phyloP scores from a whole-genome alignment of 2,888 invertebrate species.

The Crematogaster levior region DNA sequence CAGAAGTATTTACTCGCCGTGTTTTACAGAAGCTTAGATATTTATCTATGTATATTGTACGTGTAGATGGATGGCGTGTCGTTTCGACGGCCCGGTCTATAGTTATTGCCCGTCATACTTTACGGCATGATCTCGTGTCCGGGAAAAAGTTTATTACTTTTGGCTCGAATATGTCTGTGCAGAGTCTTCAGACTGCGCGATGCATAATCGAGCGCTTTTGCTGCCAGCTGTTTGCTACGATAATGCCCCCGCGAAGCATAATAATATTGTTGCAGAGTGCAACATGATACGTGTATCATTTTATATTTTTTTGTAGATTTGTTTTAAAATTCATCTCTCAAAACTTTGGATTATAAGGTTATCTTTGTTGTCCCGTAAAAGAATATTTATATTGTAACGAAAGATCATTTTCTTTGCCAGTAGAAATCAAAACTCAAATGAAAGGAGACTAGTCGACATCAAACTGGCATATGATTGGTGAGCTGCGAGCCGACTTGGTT shows the following conservation, averaged over 20 bases:
- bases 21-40: slow-evolving; percentile 39
- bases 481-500: too few relatives aligned
- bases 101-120: slow-evolving; percentile 34
- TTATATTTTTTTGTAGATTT: not conserved
- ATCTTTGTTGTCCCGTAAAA: not conserved
- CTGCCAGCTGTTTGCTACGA: not conserved
- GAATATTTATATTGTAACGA: too few relatives aligned
- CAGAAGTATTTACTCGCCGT: slow-evolving; percentile 45
- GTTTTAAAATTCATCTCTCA: not conserved
- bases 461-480: too few relatives aligned
- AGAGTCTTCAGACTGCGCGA: slow-evolving; percentile 13
- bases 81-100: slow-evolving; percentile 7
- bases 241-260: not conserved
- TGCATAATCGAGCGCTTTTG: not conserved
- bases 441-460: too few relatives aligned
- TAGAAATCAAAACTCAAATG: too few relatives aligned
- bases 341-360: not conserved
- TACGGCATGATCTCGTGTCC: slow-evolving; percentile 22
- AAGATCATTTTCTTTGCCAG: too few relatives aligned
- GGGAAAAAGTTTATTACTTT: slow-evolving; percentile 36
- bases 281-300: not conserved
- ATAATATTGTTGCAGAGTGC: not conserved
- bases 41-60: slow-evolving; percentile 21
- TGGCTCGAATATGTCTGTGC: slow-evolving; percentile 26
- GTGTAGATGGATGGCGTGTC: not conserved